Evolutionary conservation across 2,113 vertebrate genomes (phyloP).

Genomic region (Rhinogobius similis): DNA sequence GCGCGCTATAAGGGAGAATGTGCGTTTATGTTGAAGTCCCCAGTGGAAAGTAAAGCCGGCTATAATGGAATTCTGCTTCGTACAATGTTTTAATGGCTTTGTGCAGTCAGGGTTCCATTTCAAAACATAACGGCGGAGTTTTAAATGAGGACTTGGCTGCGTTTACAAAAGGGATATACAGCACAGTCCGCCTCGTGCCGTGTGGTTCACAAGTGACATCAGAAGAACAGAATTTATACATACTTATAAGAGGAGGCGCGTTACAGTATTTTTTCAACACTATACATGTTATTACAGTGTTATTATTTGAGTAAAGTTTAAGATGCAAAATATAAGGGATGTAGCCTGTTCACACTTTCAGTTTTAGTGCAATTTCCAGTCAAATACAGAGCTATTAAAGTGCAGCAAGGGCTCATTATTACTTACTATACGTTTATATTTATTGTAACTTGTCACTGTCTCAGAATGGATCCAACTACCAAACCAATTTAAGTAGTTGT

Average conservation of each 20-base stretch:
- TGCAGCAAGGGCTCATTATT: too few relatives aligned
- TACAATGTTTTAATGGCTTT: conserved; percentile 24
- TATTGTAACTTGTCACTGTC: too few relatives aligned
- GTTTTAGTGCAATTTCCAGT: too few relatives aligned
- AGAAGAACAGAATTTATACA: not conserved
- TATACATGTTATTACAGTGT: too few relatives aligned
- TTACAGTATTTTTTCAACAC: too few relatives aligned
- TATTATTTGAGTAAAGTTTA: too few relatives aligned
- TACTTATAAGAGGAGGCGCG: not conserved
- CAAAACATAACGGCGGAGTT: conserved; percentile 7
- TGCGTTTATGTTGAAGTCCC: conserved; percentile 21
- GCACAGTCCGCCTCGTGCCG: not conserved
- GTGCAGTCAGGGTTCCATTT: conserved; percentile 8
- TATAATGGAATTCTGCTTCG: conserved; percentile 24
- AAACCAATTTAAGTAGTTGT: too few relatives aligned
- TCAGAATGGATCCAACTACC: too few relatives aligned
- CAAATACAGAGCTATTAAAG: too few relatives aligned
- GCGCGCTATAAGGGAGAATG: conserved; percentile 3
- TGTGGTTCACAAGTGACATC: not conserved
- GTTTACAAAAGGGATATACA: not conserved
- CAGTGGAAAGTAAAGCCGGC: conserved; percentile 7
- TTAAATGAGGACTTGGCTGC: not conserved
- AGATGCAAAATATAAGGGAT: too few relatives aligned
- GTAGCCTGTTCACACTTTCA: too few relatives aligned
- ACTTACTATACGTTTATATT: too few relatives aligned